Conservation (phyloP, 92 coral and sea anemone species). For the Meandrina meandrites region DNA sequence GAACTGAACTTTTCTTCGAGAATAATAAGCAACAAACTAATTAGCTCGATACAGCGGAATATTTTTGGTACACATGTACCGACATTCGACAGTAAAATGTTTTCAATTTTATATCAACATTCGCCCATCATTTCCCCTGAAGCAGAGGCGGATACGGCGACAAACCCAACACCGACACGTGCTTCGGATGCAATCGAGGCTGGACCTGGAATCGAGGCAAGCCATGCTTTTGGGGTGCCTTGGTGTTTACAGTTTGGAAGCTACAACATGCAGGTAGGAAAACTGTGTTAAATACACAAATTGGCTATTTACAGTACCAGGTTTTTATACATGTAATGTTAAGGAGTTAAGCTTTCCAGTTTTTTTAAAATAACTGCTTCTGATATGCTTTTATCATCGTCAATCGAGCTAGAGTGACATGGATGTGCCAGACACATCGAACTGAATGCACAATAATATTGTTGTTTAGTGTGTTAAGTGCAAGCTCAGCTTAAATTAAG, state of each 20-base stretch:
- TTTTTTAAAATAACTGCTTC: background rate
- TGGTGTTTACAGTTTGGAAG: background rate
- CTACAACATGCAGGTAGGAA: slow-evolving; percentile 10
- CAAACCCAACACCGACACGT: background rate
- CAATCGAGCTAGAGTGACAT: background rate
- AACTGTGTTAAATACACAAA: background rate
- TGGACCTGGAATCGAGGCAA: background rate
- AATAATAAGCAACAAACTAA: no score
- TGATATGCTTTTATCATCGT: background rate
- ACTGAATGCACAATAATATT: no score
- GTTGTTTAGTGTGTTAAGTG: no score
- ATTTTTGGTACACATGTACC: no score
- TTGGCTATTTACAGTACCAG: background rate
- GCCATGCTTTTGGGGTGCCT: no score
- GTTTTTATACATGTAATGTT: background rate
- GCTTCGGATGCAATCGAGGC: slow-evolving; percentile 1
- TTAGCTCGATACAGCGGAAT: no score
- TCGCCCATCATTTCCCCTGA: no score
- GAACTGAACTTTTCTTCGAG: no score
- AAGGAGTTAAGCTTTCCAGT: background rate
- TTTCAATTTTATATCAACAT: no score
- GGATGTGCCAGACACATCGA: background rate
- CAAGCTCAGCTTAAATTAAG: no score
- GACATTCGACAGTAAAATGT: no score
- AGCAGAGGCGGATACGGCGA: no score